A percentile compares a stretch with the other conserved stretches of the same genome.
Evolutionary conservation across 2,888 invertebrate genomes (phyloP).

Genomic region (Eilema caniola): DNA sequence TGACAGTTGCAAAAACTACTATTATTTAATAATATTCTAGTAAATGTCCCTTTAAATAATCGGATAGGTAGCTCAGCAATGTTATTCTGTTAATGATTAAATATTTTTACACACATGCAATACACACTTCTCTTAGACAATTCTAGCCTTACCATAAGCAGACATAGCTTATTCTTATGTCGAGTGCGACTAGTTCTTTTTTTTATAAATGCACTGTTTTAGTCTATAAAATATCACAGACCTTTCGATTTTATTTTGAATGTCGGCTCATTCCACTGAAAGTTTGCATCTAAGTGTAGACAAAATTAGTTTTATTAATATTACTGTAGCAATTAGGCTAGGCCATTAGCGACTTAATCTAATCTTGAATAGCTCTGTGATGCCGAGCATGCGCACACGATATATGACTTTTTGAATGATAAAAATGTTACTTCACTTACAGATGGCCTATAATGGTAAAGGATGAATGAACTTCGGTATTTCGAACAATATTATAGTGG

Average conservation of each 20-base stretch:
- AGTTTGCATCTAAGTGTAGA: conserved; percentile 29
- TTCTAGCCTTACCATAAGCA: too few species aligned
- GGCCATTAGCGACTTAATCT: conserved; percentile 67
- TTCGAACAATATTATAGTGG: background rate
- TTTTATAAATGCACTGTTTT: background rate
- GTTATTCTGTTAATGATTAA: too few species aligned
- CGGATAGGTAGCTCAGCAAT: too few species aligned
- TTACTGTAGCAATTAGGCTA: conserved; percentile 64
- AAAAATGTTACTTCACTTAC: conserved; percentile 48
- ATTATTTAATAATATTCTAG: too few species aligned
- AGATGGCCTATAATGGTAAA: conserved; percentile 31
- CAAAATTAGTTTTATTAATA: conserved; percentile 65
- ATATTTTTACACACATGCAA: too few species aligned
- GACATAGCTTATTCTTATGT: too few species aligned
- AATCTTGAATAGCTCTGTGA: conserved; percentile 55
- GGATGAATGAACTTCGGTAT: conserved; percentile 24
- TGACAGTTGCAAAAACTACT: too few species aligned
- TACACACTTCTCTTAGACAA: too few species aligned
- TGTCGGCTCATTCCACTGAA: conserved; percentile 18
- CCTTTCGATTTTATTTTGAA: background rate
- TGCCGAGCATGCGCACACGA: conserved; percentile 52
- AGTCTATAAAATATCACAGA: background rate
- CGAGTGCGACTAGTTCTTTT: too few species aligned
- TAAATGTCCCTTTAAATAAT: too few species aligned
- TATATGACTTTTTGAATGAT: conserved; percentile 65